Conservation (phyloP, 2,797 vertebrate genomes). For the Esox masquinongy region DNA sequence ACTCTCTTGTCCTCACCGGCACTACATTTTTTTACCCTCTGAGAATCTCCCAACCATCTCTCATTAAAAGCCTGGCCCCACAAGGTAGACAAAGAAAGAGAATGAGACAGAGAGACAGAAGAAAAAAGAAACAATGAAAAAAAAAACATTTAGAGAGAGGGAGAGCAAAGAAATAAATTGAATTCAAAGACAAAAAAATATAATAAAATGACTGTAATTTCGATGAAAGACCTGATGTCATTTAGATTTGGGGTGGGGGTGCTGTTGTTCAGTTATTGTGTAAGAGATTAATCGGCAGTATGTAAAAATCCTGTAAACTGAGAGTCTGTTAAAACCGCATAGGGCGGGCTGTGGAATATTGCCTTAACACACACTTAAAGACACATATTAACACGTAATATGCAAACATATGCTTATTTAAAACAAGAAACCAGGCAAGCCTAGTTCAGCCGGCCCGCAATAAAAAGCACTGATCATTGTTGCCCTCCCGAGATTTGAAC, state of each 20-base stretch:
- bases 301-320: too few species aligned
- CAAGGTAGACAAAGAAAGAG: neutral
- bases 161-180: neutral
- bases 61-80: neutral
- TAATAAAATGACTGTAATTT: neutral
- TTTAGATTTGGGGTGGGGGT: neutral
- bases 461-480: too few species aligned
- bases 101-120: neutral
- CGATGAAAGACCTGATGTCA: neutral
- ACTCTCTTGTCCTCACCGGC: conserved; percentile 14
- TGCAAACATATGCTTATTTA: neutral
- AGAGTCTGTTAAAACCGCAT: too few species aligned
- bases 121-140: too few species aligned
- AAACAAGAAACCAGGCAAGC: too few species aligned
- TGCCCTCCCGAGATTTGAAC: too few species aligned
- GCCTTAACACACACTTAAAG: neutral
- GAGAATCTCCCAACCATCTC: neutral
- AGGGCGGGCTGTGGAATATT: too few species aligned
- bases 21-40: conserved; percentile 5
- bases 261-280: neutral
- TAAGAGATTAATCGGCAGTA: too few species aligned
- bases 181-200: neutral
- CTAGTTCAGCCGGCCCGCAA: too few species aligned
- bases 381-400: neutral
- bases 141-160: neutral